Conservation (phyloP, 2,113 vertebrate genomes). For the Porphyrio hochstetteri region DNA sequence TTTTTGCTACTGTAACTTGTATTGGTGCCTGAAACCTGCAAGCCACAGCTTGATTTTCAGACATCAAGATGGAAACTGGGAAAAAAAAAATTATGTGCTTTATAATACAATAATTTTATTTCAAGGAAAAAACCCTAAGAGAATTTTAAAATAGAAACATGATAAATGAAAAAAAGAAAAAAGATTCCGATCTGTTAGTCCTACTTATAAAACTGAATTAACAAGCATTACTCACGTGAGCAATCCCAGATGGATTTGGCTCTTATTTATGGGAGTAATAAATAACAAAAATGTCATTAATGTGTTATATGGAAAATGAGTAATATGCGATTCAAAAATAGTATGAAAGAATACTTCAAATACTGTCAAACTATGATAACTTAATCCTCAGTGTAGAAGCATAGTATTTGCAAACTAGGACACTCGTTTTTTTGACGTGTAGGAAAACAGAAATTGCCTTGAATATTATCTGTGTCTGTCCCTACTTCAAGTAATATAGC, state of each 20-base stretch:
- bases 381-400: not conserved
- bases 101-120: not conserved
- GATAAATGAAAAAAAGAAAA: not conserved
- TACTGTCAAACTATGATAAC: conserved; percentile 21
- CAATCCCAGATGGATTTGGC: conserved; percentile 1
- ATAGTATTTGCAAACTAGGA: conserved; percentile 38
- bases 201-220: not conserved
- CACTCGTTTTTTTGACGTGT: not conserved
- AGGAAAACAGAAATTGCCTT: conserved; percentile 40
- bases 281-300: conserved; percentile 46
- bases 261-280: not conserved
- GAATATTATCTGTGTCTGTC: not conserved
- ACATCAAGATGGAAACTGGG: not conserved
- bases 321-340: conserved; percentile 6
- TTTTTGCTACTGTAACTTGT: not conserved
- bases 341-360: conserved; percentile 19
- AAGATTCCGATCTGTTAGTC: not conserved
- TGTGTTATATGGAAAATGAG: not conserved
- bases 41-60: not conserved
- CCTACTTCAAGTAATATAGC: not conserved
- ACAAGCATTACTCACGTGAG: not conserved
- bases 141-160: not conserved
- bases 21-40: not conserved
- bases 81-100: not conserved
- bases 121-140: not conserved